Base-by-base conservation (phyloP, 2,113 vertebrate species). In the Toxotes chatareus region DNA sequence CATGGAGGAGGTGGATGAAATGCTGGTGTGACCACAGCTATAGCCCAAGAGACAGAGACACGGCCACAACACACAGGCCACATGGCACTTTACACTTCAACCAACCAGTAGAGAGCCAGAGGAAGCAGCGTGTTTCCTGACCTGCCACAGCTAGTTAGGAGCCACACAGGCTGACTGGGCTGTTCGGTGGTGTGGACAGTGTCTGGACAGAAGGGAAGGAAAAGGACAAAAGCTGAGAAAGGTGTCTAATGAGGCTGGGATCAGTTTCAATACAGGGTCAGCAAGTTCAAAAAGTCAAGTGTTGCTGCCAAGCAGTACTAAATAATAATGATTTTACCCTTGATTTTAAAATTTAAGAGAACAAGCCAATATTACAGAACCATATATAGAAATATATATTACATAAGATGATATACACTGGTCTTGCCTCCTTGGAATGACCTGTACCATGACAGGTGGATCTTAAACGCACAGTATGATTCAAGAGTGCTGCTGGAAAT, bases 61-160 rank as follows among this genome's bases (percentile, higher is more conserved):
- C 59, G 62, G 56, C 92, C 91, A 89, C 91, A 91, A 87, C 83
- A 90, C 77, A 83, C 51, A 81, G 90, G 85, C 90, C 87, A 82
- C 90, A 92, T 57, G 57, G 73, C 81, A 76, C 75, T 89, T 86
- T 69, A 87, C 87, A 86, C 88, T 86, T 85, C 46, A 84, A 81
- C 82, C 67, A 55, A 78, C 61, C 87, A 84, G 85, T 10, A 17
- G 70, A 81, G 82, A 84, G 82, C 87, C 78, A 84, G 80, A 84
- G 86, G 89, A 91, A 88, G 86, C 62, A 64, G 66, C 8, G 23
- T 6, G 67, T 67, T 88, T 88, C 83, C 84, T 79, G 92, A 80
- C 82, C 90, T 89, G 80, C 83, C 85, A 75, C 76, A 59, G 77
- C 57, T 59, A 55, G 64, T 91, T 91, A 83, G 76, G 68, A 86